Evolutionary conservation across 2,888 invertebrate species (phyloP), one percentile per base, ranked within the genome.

Genomic region (Steinernema hermaphroditum): DNA sequence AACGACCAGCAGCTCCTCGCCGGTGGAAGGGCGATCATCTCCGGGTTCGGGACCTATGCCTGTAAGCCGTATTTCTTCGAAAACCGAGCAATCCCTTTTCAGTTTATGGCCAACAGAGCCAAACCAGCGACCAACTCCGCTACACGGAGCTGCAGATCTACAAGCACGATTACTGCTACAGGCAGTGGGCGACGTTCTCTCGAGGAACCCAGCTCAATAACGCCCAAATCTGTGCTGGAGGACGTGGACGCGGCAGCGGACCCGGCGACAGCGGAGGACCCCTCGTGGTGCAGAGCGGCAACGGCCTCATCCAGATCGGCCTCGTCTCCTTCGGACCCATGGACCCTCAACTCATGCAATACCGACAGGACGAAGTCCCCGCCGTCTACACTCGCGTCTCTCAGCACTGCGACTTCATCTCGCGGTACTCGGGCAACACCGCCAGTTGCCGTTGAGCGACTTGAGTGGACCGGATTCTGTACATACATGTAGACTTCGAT

Each of bases 221-320:
- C 2, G 12, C 32, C 29, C 62, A 62, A 32, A 14, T 62, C 16
- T 62, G 62, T 16, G 62, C 62, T 12, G 62, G 62, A 12, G 62
- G 32, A 4, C 62, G n/a, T 8, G 62, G 62, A 1, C 62, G 32
- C 29, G 62, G 62, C 24, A 62, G 62, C 27, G 62, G 62, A 32
- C 62, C 62, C 29, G 62, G 62, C 19, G 62, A 62, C 62, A 62
- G 62, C 32, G 62, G 62, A 1, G 62, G 62, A 62, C 62, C 62
- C 27, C 62, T 62, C 34, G 29, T 32, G 1, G 62, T 62, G 6
- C 14, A 32, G 32, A 62, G 32, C 12, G 32, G 19, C 2, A 62
- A 62, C 32, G 62, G 62, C 16, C n/a, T 62, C 4, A 16, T 62
- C 32, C 62, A 62, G 32, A 14, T 62, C 2, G 62, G 32, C 6